Conservation (phyloP, 2,888 invertebrate species). For the Isoperla grammatica region DNA sequence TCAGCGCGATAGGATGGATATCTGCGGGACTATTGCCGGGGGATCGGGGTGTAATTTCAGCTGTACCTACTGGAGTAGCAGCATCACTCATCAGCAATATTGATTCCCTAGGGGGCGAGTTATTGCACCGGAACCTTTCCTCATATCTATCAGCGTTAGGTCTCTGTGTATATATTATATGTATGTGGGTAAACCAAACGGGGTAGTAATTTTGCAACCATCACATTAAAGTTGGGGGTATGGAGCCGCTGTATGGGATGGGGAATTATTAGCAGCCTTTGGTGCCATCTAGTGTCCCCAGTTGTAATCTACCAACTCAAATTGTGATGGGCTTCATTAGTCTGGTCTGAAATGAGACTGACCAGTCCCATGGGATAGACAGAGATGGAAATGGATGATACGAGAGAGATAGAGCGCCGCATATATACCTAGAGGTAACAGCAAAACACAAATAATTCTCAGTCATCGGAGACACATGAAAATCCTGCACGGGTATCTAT, state of each 20-base stretch:
- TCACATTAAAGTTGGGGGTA: conserved; percentile 28
- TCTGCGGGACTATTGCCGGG: conserved; percentile 1
- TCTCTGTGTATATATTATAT: conserved; percentile 22
- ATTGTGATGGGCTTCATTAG: conserved; percentile 31
- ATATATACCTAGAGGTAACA: background rate
- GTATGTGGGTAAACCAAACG: conserved; percentile 12
- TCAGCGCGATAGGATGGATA: background rate
- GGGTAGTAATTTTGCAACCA: conserved; percentile 27
- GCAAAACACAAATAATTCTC: conserved; percentile 10
- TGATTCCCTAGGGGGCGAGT: conserved; percentile 26
- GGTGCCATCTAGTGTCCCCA: conserved; percentile 28
- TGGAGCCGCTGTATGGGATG: conserved; percentile 13
- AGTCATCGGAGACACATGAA: conserved; percentile 4
- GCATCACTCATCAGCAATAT: conserved; percentile 29
- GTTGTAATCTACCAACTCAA: conserved; percentile 31
- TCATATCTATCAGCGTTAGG: conserved; percentile 26
- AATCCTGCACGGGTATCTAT: background rate
- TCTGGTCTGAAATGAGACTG: conserved; percentile 29
- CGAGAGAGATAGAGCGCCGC: conserved; percentile 6
- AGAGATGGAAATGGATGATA: conserved; percentile 18
- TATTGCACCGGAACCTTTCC: conserved; percentile 27
- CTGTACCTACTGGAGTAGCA: conserved; percentile 10
- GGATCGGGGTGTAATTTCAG: conserved; percentile 25
- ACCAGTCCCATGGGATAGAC: conserved; percentile 26
- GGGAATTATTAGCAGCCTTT: conserved; percentile 30